Percentiles rank a stretch among this genome's conserved stretches.
Conservation (phyloP, 2,113 vertebrate species). For the Microtus montanus region DNA sequence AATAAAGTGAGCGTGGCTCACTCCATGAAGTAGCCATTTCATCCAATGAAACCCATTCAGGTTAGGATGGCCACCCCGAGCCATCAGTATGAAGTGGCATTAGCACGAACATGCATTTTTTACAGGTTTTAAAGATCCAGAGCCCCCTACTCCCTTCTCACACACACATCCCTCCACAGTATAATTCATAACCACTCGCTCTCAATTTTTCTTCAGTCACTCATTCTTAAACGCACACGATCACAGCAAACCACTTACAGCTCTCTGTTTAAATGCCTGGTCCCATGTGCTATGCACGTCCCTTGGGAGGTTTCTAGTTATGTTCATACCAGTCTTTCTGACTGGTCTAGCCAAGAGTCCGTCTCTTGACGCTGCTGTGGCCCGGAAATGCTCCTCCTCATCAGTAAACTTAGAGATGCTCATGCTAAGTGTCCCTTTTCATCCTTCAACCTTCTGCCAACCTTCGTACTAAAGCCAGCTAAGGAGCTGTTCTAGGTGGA, state of each 20-base stretch:
- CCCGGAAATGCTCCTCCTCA: background rate
- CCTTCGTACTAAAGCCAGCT: background rate
- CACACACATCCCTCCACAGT: too few species aligned
- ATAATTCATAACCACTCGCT: background rate
- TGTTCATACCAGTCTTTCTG: background rate
- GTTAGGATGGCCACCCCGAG: too few species aligned
- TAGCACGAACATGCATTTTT: background rate
- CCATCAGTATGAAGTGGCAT: background rate
- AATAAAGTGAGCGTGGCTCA: background rate
- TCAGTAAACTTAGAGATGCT: background rate
- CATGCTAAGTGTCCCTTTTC: fast-evolving
- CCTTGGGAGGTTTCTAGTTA: background rate
- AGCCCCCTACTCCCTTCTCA: background rate
- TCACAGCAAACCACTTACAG: background rate
- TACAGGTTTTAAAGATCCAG: background rate
- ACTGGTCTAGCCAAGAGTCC: background rate
- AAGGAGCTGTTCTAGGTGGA: background rate
- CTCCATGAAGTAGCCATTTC: background rate
- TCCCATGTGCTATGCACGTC: background rate
- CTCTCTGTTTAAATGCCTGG: background rate
- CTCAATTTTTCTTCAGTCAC: background rate
- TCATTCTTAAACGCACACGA: too few species aligned
- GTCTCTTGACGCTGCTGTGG: fast-evolving
- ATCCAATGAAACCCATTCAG: background rate
- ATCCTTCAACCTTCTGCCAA: background rate